Evolutionary conservation across 2,113 vertebrate genomes (phyloP), one percentile per base, ranked within the genome.

Genomic region (Nyctereutes procyonoides): DNA sequence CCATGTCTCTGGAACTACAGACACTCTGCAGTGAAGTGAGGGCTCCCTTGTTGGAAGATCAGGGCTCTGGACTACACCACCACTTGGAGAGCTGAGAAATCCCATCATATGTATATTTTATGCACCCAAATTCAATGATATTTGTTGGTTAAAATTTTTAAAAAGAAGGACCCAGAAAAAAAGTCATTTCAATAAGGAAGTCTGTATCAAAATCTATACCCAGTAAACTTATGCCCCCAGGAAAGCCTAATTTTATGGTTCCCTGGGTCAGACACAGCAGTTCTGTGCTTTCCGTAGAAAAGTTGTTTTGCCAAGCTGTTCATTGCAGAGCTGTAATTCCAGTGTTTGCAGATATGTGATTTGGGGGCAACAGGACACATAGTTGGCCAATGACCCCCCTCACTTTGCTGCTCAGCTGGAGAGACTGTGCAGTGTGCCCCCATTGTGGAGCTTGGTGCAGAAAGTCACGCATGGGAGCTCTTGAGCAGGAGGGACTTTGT

Each of bases 41-140:
- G n/a, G 17, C 3, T 6, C 5, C 30, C 71, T 0, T 58, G 20
- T 2, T 5, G 17, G 15, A 20, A 14, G 10, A 28, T 26, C 28
- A 28, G 14, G 19, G 43, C 19, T 56, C 26, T 53, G 58, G 30
- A 58, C 38, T 81, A 30, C 20, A 22, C 53, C 30, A 15, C 53
- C 0, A 38, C 19, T 71, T 43, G 13, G 38, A 48, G 55, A 51
- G 55, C 53, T 26, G 28, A 17, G 13, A 48, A 13, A 48, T 12
- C 20, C 65, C 35, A 19, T 8, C 8, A 4, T 71, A 16, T 24
- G 35, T 32, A 83, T 9, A n/a, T 32, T 82, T 73, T 26, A 63
- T 56, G 71, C 26, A 55, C 13, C 56, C 35, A 63, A 32, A 43
- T 65, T 76, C 28, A 65, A 32, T 19, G 8, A 76, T 74, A 62